Conservation (phyloP, 1,140 invertebrate species). For the Calliopsis andreniformis region DNA sequence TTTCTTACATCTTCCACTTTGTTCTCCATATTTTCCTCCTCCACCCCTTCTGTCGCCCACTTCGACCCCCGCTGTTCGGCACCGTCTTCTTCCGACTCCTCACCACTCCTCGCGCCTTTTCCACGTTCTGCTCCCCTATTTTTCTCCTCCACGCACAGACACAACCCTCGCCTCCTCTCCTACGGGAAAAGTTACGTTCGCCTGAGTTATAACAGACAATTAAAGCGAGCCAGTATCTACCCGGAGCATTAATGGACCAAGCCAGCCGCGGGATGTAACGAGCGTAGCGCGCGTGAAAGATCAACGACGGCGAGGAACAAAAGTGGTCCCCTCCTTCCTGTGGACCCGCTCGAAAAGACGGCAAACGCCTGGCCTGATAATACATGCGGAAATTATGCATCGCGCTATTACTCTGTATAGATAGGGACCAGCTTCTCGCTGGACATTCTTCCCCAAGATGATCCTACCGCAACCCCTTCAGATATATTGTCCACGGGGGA, state of each 20-base stretch:
- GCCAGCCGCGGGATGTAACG: conserved; percentile 42
- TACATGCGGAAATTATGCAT: conserved; percentile 57
- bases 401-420: background rate
- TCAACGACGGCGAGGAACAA: conserved; percentile 43
- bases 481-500: too few relatives aligned
- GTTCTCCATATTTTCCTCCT: background rate
- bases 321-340: conserved; percentile 24
- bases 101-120: background rate
- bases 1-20: background rate
- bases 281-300: conserved; percentile 52
- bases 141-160: background rate
- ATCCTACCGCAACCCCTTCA: too few relatives aligned
- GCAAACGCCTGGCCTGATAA: conserved; percentile 50
- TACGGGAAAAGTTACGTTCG: conserved; percentile 64
- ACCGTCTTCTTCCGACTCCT: background rate
- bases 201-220: conserved; percentile 67
- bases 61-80: background rate
- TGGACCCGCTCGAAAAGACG: conserved; percentile 43
- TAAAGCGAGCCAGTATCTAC: conserved; percentile 63
- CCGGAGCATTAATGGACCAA: conserved; percentile 62
- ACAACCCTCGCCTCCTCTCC: conserved; percentile 20
- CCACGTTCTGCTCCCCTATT: background rate
- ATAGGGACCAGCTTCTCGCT: background rate
- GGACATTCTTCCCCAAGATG: background rate
- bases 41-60: conserved; percentile 14